Base-by-base conservation (phyloP, 2,888 invertebrate species). In the Pachydiplax longipennis region DNA sequence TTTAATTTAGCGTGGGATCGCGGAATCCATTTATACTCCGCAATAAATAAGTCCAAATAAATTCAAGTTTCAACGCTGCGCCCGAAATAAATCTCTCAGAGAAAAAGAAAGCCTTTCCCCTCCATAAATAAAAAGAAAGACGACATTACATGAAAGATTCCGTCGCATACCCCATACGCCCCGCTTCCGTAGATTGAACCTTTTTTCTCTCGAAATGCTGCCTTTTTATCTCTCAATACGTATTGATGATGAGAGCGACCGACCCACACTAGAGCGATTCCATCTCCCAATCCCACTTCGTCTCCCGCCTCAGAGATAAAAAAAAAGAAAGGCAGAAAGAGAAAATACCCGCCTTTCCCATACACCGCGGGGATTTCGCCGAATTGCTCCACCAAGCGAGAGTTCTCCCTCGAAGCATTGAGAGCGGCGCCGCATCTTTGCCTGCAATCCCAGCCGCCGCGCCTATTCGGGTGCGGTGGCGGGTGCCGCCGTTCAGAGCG, bases 391-490 rank as follows among this genome's bases (percentile, higher is more conserved):
- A 12, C 37, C 35, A 37, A 61, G 61, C 87, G 61, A 61, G 37
- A 37, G n/a, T 35, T 61, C 65, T n/a, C 61, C 87, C 83, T 53
- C 31, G 25, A 31, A 73, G 83, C 25, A 58, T 31, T 31, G 83
- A 58, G 83, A 65, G 87, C 35, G 61, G 61, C 37, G 37, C 61
- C 15, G 15, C 37, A 83, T 35, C 83, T 15, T 58, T 58, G 44
- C 53, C 53, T 58, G 73, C 83, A 53, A 83, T 15, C 83, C n/a
- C 48, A 22, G n/a, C 44, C 82, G 82, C 82, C 81, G 82, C 48
- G 87, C 87, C 87, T 61, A 87, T 87, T 87, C 87, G 87, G 61
- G 65, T 61, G 87, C 87, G 61, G 61, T 83, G 83, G 83, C 61
- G 61, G 87, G 35, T 40, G 83, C 83, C 83, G 83, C 58, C 87